A percentile compares a stretch with the other conserved stretches of the same genome.
Conservation (phyloP, 2,113 vertebrate genomes). For the Clarias gariepinus region DNA sequence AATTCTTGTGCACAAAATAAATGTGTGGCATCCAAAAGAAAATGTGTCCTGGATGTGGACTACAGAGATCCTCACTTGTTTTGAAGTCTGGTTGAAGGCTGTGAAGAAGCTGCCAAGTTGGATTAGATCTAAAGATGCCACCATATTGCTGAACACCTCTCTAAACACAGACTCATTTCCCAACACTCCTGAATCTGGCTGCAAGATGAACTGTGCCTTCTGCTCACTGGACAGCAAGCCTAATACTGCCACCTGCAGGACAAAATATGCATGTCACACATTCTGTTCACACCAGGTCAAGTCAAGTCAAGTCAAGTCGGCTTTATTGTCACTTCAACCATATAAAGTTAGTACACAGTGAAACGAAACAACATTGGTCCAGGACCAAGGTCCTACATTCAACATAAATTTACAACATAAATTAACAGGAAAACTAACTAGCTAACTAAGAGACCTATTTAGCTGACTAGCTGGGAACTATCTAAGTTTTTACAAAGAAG, state of each 20-base stretch:
- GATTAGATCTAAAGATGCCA: constrained; percentile 21
- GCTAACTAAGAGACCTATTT: too few relatives aligned
- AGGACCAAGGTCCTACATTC: too few relatives aligned
- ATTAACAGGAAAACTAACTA: too few relatives aligned
- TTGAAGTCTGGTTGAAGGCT: constrained; percentile 7
- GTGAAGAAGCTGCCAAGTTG: constrained; percentile 41
- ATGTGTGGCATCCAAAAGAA: background rate
- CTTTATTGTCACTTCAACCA: too few relatives aligned
- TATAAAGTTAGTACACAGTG: too few relatives aligned
- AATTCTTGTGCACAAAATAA: background rate
- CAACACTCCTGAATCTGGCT: too few relatives aligned
- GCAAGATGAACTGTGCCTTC: constrained; percentile 43
- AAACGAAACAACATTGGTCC: too few relatives aligned
- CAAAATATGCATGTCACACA: background rate
- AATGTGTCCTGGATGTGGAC: background rate
- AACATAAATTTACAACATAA: too few relatives aligned
- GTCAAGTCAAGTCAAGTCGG: too few relatives aligned
- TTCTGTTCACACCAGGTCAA: background rate
- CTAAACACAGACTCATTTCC: constrained; percentile 37
- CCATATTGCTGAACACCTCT: constrained; percentile 34
- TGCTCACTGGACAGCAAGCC: constrained; percentile 39
- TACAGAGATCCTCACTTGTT: constrained; percentile 23
- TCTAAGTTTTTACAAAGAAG: too few relatives aligned
- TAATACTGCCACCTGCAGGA: constrained; percentile 23
- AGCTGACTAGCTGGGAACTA: too few relatives aligned